These are phyloP conservation scores for Pantala flavescens DNA, from an alignment of 1,140 invertebrate species.

Conservation along the genomic window DNA sequence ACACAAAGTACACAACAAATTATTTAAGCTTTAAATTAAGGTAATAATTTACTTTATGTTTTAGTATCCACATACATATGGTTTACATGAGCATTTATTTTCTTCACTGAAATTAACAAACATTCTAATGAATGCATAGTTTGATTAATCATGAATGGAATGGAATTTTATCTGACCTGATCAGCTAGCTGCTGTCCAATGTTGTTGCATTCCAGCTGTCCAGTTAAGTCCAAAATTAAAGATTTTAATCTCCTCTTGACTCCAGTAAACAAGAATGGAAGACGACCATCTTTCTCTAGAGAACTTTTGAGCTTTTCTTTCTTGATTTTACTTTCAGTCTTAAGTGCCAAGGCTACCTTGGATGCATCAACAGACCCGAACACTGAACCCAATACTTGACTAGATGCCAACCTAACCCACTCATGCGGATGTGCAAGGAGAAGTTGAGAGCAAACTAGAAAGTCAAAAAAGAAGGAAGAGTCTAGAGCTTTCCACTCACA, in stretches of 20 bases:
- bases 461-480: conserved; percentile 20
- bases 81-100: too few species aligned
- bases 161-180: background rate
- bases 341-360: conserved; percentile 37
- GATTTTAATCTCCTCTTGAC: background rate
- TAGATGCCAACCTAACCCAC: conserved; percentile 63
- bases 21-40: too few species aligned
- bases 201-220: background rate
- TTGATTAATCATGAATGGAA: too few species aligned
- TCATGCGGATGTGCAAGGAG: conserved; percentile 50
- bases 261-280: background rate
- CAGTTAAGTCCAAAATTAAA: background rate
- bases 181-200: background rate
- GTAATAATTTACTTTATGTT: too few species aligned
- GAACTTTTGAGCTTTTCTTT: conserved; percentile 26
- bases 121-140: too few species aligned
- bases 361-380: conserved; percentile 50
- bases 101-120: too few species aligned
- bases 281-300: conserved; percentile 28
- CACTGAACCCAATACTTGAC: conserved; percentile 61
- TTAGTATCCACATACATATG: too few species aligned
- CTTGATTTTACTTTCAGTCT: conserved; percentile 10
- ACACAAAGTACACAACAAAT: too few species aligned
- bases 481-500: too few species aligned
- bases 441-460: conserved; percentile 37